A percentile compares a stretch with the other conserved stretches of the same genome.
Evolutionary conservation across 1,140 invertebrate species (phyloP).

Genomic region (Cyclina sinensis): DNA sequence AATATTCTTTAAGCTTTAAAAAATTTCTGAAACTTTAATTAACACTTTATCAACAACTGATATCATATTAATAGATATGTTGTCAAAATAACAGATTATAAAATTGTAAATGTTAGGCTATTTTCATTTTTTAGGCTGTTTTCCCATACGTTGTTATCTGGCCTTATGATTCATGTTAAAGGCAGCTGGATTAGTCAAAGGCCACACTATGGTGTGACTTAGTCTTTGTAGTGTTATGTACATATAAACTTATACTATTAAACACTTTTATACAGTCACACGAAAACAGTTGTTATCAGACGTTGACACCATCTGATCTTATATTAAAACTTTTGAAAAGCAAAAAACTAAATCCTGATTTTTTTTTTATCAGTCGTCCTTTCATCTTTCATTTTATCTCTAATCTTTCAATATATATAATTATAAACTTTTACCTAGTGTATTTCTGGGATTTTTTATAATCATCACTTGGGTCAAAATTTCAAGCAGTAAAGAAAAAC

Average conservation of each 20-base stretch:
- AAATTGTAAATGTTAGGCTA: not conserved
- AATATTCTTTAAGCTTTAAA: no score
- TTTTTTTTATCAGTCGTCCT: not conserved
- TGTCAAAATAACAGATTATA: no score
- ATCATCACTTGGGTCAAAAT: no score
- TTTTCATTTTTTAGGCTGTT: not conserved
- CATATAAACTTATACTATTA: no score
- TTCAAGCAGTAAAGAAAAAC: no score
- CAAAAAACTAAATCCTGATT: not conserved
- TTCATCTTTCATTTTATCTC: not conserved
- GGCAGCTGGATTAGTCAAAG: conserved; percentile 48
- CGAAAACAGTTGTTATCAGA: no score
- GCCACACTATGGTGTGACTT: not conserved
- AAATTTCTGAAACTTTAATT: no score
- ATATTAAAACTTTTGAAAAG: not conserved
- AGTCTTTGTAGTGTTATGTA: not conserved
- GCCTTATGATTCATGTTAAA: conserved; percentile 41
- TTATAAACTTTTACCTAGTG: not conserved
- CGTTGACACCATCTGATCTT: not conserved
- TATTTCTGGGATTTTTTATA: not conserved
- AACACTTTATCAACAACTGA: no score
- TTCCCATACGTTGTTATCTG: conserved; percentile 22
- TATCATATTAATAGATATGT: no score
- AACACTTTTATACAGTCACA: no score
- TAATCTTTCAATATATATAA: not conserved